Evolutionary conservation across 2,113 vertebrate genomes (phyloP), one percentile per base, ranked within the genome.

Genomic region (Ictidomys tridecemlineatus): DNA sequence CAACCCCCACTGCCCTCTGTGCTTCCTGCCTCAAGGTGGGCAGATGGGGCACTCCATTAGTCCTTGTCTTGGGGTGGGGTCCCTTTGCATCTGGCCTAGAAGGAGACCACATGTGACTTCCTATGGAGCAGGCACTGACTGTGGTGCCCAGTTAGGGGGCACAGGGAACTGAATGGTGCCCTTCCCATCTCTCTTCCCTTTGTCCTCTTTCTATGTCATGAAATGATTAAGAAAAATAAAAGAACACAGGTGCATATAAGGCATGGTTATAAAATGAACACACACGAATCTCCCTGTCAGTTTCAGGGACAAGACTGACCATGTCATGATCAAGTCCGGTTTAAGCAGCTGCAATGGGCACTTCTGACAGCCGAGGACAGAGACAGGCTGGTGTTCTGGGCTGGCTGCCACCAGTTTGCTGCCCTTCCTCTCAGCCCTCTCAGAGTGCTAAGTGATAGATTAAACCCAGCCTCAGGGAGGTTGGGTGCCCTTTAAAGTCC

Each of bases 361-460:
- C 51, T 5, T 32, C 82, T 56, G 58, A 42, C 30, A 0, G 28
- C 45, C 7, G 12, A 17, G 34, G 45, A 20, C 17, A 34, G 0
- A 26, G 7, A 12, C 37, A 4, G 18, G 16, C 34, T 1, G 45
- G 12, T 17, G 14, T 6, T 63, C 48, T 3, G 1, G 26, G 45
- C 2, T 22, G 4, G 37, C 28, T 10, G 13, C 28, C 11, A 30
- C 67, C 16, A 0, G 7, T 17, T 4, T 5, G 28, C 53, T 1
- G 24, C 45, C 80, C 73, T 83, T 34, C 11, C n/a, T 17, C 17
- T 11, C 10, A 14, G n/a, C 32, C n/a, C n/a, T n/a, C n/a, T n/a
- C 28, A 48, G 8, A 51, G 37, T 24, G 67, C n/a, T 72, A 5
- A 3, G 28, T 34, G 91, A 58, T 18, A 1, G 4, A 24, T n/a